Evolutionary conservation across 2,113 vertebrate species (phyloP).

Genomic region (Sphyrna mokarran): DNA sequence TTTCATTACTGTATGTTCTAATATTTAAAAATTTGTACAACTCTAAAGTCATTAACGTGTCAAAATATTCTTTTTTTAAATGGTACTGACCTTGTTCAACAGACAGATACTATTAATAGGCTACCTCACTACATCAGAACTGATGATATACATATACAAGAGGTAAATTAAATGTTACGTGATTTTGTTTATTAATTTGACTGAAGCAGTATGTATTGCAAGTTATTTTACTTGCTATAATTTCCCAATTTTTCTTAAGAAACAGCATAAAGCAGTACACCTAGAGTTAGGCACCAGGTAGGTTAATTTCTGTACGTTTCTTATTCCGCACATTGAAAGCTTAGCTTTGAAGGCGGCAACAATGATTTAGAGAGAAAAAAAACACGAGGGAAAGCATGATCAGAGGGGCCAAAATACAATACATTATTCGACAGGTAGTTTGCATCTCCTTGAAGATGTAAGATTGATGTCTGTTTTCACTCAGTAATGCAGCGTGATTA

Average conservation of each 20-base stretch:
- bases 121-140: not conserved
- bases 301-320: slow-evolving; percentile 14
- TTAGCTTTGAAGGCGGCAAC: not conserved
- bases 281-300: not conserved
- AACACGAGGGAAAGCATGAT: not conserved
- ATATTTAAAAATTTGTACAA: not conserved
- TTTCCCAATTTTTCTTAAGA: not conserved
- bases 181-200: not conserved
- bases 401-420: slow-evolving; percentile 46
- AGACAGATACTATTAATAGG: not conserved
- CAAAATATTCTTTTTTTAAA: not conserved
- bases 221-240: not conserved
- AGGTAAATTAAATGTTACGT: not conserved
- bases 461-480: slow-evolving; percentile 49
- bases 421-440: slow-evolving; percentile 44
- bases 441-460: slow-evolving; percentile 47
- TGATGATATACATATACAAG: not conserved
- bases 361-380: slow-evolving; percentile 17
- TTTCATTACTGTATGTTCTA: not conserved
- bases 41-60: not conserved
- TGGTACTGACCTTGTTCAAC: not conserved
- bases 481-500: slow-evolving; percentile 48
- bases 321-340: not conserved
- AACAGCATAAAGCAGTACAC: not conserved
- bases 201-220: not conserved